phyloP scores from a whole-genome alignment of 2,888 invertebrate genomes.

The Drepana falcataria region DNA sequence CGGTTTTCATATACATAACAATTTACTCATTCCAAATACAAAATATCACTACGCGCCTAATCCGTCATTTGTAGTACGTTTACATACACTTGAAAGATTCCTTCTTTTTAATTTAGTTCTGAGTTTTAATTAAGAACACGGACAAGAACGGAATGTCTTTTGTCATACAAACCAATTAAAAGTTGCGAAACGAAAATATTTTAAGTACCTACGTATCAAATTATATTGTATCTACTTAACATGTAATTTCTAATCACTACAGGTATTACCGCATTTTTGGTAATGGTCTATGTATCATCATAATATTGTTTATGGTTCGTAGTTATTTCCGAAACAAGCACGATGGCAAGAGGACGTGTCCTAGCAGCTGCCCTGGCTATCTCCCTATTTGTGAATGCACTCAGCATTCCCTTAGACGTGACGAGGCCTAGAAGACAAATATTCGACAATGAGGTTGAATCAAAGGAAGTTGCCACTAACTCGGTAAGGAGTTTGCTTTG shows the following conservation, averaged over 20 bases:
- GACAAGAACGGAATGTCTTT: not conserved
- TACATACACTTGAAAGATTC: too few relatives aligned
- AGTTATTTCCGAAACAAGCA: constrained; percentile 25
- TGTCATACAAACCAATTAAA: not conserved
- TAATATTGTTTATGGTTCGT: constrained; percentile 1
- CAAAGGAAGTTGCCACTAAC: constrained; percentile 6
- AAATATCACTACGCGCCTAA: too few relatives aligned
- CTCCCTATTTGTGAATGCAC: constrained; percentile 41
- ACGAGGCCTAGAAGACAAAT: constrained; percentile 23
- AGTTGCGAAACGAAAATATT: not conserved
- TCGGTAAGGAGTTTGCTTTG: constrained; percentile 23
- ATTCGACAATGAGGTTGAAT: constrained; percentile 19
- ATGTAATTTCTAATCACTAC: constrained; percentile 2
- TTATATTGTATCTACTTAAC: not conserved
- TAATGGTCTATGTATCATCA: not conserved
- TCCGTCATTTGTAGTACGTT: too few relatives aligned
- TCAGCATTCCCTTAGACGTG: constrained; percentile 35
- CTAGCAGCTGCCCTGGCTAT: constrained; percentile 32
- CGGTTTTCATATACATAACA: too few relatives aligned
- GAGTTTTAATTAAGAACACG: too few relatives aligned
- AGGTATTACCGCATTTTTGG: constrained; percentile 15
- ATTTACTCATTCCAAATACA: too few relatives aligned
- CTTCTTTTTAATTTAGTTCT: too few relatives aligned
- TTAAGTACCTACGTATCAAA: not conserved
- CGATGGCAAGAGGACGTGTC: constrained; percentile 41